Evolutionary conservation across 2,888 invertebrate genomes (phyloP).

Genomic region (Spilosoma lubricipeda): DNA sequence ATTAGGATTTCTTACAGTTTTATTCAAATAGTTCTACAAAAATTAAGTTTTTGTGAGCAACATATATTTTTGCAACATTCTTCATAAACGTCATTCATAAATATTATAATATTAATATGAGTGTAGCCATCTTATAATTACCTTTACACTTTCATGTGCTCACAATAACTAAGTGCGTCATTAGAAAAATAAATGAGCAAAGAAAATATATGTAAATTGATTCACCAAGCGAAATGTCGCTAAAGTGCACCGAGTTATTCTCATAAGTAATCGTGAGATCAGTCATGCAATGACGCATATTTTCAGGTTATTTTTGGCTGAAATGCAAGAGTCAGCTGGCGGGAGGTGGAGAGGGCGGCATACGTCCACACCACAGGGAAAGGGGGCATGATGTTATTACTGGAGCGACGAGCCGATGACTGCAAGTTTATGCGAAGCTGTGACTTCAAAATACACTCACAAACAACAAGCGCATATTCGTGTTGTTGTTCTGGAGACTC

Average conservation of each 20-base stretch:
- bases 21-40: too few relatives aligned
- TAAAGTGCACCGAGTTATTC: conserved; percentile 55
- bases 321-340: conserved; percentile 63
- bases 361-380: conserved; percentile 32
- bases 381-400: conserved; percentile 46
- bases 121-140: conserved; percentile 1
- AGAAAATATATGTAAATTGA: conserved; percentile 51
- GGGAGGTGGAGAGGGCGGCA: conserved; percentile 31
- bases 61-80: too few relatives aligned
- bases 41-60: too few relatives aligned
- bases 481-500: conserved; percentile 4
- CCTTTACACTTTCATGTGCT: conserved; percentile 1
- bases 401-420: conserved; percentile 39
- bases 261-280: conserved; percentile 59
- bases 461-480: conserved; percentile 18
- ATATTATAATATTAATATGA: neutral
- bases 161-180: conserved; percentile 41
- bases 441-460: conserved; percentile 32
- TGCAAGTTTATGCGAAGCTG: conserved; percentile 43
- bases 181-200: conserved; percentile 37
- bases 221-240: conserved; percentile 55
- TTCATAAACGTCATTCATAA: too few relatives aligned
- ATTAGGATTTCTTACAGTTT: too few relatives aligned
- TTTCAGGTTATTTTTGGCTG: conserved; percentile 61
- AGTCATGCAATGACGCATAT: conserved; percentile 68